Evolutionary conservation across 2,797 vertebrate species (phyloP).

Genomic region (Hoplostethus mediterraneus): DNA sequence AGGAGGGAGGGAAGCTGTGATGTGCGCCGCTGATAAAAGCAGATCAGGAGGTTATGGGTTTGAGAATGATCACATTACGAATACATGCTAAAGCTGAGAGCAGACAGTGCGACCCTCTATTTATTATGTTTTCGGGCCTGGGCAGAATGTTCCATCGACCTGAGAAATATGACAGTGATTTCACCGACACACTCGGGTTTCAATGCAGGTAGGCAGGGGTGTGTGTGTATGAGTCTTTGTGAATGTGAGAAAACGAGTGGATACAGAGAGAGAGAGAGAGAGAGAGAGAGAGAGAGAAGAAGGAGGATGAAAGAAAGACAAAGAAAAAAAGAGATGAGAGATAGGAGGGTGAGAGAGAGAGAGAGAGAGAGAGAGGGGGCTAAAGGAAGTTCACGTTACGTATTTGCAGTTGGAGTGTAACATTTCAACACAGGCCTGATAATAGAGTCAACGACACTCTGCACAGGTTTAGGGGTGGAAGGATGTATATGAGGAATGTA

Average conservation of each 20-base stretch:
- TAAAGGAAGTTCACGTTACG: constrained; percentile 69
- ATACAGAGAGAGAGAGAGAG: constrained; percentile 8
- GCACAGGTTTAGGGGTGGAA: constrained; percentile 70
- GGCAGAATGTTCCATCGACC: constrained; percentile 75
- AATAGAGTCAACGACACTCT: constrained; percentile 75
- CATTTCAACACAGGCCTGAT: constrained; percentile 76
- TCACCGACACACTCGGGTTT: constrained; percentile 63
- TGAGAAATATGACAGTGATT: constrained; percentile 76
- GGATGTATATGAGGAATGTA: constrained; percentile 84
- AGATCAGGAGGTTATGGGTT: constrained; percentile 47
- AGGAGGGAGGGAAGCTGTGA: constrained; percentile 33
- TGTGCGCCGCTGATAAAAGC: constrained; percentile 50
- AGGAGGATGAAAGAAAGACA: neutral
- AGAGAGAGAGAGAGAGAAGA: constrained; percentile 31
- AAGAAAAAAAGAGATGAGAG: constrained; percentile 7
- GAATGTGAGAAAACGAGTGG: constrained; percentile 17
- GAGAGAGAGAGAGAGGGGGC: constrained; percentile 25
- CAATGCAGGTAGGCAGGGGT: constrained; percentile 38
- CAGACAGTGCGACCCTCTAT: constrained; percentile 74
- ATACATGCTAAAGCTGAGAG: constrained; percentile 70
- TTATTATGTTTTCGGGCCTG: constrained; percentile 68
- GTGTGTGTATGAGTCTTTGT: constrained; percentile 19
- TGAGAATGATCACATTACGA: constrained; percentile 74
- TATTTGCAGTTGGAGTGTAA: constrained; percentile 77
- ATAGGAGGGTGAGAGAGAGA: neutral